Base-by-base conservation (phyloP, 2,888 invertebrate species). In the Xestoiulus laeticollis region DNA sequence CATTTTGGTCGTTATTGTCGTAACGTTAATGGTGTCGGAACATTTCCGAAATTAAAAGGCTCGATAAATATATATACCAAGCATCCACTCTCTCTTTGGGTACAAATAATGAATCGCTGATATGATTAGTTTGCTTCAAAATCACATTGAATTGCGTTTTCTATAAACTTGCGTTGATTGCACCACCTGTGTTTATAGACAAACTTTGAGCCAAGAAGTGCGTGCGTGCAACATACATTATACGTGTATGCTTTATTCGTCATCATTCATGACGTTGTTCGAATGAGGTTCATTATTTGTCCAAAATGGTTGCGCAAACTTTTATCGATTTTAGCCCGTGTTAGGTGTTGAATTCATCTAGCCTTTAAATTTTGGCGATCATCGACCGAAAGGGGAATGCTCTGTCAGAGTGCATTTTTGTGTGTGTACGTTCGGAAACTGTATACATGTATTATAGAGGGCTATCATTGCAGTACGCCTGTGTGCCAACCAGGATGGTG, bases 301-400 rank as follows among this genome's bases (percentile, higher is more conserved):
- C 22, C 6, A 68, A 26, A 68, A 68, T 68, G n/a, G 68, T 53
- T 19, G 68, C 68, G 26, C 19, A 68, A n/a, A 68, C 68, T 22
- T 68, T 68, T 68, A 68, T 68, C 68, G 68, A 68, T 68, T 68
- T 68, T 68, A 22, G 68, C 19, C 1, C 22, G 26, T 68, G 22
- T 26, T 8, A 22, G 68, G n/a, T 19, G 22, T 68, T 8, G 68
- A 68, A 26, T 68, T 26, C 68, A 68, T 68, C 22, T 8, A 19
- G 68, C 68, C n/a, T 68, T 68, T 68, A 26, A 68, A 68, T 10
- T 68, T 68, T 68, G 26, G 68, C 12, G 68, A 68, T 68, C 68
- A 68, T 68, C 68, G 26, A 26, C 68, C 68, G 26, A 68, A 22
- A 22, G 26, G 26, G 68, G 8, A 68, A 26, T 68, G 6, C 22